Evolutionary conservation across 2,888 invertebrate genomes (phyloP), one percentile per base, ranked within the genome.

Genomic region (Cantharis flavilabris): DNA sequence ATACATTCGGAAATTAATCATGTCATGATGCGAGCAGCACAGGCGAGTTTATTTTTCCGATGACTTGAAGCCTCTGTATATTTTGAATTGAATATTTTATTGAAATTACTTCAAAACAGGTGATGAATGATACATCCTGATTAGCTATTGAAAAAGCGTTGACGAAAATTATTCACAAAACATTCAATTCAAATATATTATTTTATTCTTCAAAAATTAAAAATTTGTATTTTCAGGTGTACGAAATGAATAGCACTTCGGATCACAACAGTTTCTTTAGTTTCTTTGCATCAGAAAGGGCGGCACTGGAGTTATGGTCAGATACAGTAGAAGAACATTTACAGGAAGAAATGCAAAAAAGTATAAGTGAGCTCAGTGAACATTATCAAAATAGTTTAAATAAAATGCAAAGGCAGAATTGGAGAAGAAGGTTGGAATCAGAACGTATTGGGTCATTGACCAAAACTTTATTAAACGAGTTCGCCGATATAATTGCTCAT

Each of bases 1-100:
- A 93, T 95, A 28, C 94, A 94, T 84, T 93, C 94, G 0, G 95
- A 95, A 88, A 94, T 95, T 78, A 92, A 93, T 16, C 93, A 94
- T 77, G 93, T 95, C 7, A 90, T 95, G 85, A 90, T 91, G 83
- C 90, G 93, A 63, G 94, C 93, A 75, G 94, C 94, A 5, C 92
- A 93, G 84, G 89, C 92, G 70, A 26, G 70, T 70, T 9, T 11
- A 14, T 28, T 64, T 16, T 26, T 14, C 13, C 13, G 2, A 28
- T 69, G 11, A 5, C 65, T 5, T 64, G 11, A 9, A 63, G 18
- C 2, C 14, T 63, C 10, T 18, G 63, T 11, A 16, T 10, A 16
- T 16, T 16, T 16, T 16, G 16, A 16, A 16, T 16, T 16, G 16
- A 16, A 16, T 16, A n/a, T 16, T 16, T 16, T 1, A 16, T 16